Evolutionary conservation across 2,113 vertebrate species (phyloP), one percentile per base, ranked within the genome.

Genomic region (Apteryx owenii): DNA sequence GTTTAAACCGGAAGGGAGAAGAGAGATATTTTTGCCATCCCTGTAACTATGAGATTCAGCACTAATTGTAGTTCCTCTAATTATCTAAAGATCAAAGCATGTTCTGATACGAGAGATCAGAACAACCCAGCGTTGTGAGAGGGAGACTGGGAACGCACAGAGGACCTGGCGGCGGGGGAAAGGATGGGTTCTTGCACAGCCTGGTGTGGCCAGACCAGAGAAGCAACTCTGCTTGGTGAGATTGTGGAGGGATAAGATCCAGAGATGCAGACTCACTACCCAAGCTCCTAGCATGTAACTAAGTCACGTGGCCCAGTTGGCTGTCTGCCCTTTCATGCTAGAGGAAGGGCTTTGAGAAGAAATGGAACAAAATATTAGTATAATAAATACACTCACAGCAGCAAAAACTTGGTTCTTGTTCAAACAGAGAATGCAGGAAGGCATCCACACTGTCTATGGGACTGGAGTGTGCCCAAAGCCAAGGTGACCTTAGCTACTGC

Each of bases 391-490:
- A 70, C 91, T 98, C 97, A 98, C 90, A 81, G 98, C 98, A 16
- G 98, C 96, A 89, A 98, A 97, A 68, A 98, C 97, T 81, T 97
- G 95, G 21, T 97, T 97, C 64, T 98, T 98, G 87, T 88, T 98
- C 88, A 98, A 76, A 56, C 94, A 97, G 69, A 98, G 71, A 98
- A 86, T 2, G 98, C 98, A 72, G 98, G 97, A 18, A 68, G 94
- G 64, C 21, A 53, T 12, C 21, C 15, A 2, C 15, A 1, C 10
- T n/a, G 58, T 8, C 36, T 68, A 6, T 3, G 5, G 79, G 20
- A 22, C 75, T 12, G 60, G 22, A 50, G 65, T 26, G n/a, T 26
- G 9, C 69, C 2, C 23, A 33, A 53, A 64, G 62, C 68, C 44
- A 5, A 12, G 58, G 91, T 54, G 64, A 18, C 72, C 0, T 0